phyloP scores from a whole-genome alignment of 2,888 invertebrate genomes.

The Stenolophus ochropezus region DNA sequence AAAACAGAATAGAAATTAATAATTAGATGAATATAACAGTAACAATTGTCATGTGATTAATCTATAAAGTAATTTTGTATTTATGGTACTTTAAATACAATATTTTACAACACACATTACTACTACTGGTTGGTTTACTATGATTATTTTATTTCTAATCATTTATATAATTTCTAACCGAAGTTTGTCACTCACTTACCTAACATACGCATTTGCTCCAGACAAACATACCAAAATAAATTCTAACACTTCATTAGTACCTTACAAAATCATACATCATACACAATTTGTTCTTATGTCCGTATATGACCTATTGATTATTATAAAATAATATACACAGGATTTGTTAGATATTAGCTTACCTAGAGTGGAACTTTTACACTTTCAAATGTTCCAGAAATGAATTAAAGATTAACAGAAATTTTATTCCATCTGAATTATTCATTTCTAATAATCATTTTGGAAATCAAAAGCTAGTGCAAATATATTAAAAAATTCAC shows the following conservation, averaged over 20 bases:
- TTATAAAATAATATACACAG: constrained; percentile 44
- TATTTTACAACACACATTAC: constrained; percentile 60
- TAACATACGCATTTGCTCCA: constrained; percentile 36
- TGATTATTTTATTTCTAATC: constrained; percentile 36
- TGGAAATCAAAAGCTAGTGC: not conserved
- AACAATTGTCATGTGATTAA: constrained; percentile 54
- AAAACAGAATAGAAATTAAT: constrained; percentile 24
- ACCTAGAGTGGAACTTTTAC: not conserved
- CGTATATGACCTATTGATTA: constrained; percentile 29
- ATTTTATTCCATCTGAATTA: not conserved
- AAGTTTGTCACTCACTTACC: constrained; percentile 40
- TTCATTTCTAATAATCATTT: not conserved
- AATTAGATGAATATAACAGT: constrained; percentile 33
- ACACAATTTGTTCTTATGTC: constrained; percentile 34
- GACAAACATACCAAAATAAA: constrained; percentile 41
- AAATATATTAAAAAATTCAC: not conserved
- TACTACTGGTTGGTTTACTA: constrained; percentile 44
- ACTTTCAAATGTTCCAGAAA: not conserved
- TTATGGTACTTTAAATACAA: constrained; percentile 58
- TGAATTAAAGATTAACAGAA: not conserved
- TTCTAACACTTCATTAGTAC: constrained; percentile 53
- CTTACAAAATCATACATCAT: constrained; percentile 46
- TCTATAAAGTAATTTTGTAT: constrained; percentile 57
- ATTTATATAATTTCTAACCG: constrained; percentile 37
- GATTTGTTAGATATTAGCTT: constrained; percentile 20